Percentiles rank a stretch among this genome's conserved stretches.
Evolutionary conservation across 2,888 invertebrate species (phyloP).

Genomic region (Epirrita christyi): DNA sequence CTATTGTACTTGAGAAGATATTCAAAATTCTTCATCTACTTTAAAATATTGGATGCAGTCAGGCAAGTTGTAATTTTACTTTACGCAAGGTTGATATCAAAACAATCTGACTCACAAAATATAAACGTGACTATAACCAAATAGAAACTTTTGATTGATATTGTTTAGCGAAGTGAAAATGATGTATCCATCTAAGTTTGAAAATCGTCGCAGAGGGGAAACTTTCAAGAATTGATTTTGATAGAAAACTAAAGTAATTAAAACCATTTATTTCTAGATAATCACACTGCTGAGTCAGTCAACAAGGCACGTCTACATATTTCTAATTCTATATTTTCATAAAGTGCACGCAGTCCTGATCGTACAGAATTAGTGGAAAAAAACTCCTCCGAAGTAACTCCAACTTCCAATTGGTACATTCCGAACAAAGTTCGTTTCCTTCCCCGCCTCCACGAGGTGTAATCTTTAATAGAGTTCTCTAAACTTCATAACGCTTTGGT

Average conservation of each 20-base stretch:
- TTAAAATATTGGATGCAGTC: slow-evolving; percentile 4
- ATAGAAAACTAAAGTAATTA: too few relatives aligned
- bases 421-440: not conserved
- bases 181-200: too few relatives aligned
- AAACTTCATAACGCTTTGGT: slow-evolving; percentile 26
- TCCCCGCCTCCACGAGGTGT: slow-evolving; percentile 27
- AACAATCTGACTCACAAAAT: not conserved
- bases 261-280: too few relatives aligned
- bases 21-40: too few relatives aligned
- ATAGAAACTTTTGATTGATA: not conserved
- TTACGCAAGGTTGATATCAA: slow-evolving; percentile 10
- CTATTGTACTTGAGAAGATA: slow-evolving; percentile 1
- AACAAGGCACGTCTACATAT: too few relatives aligned
- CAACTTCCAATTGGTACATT: not conserved
- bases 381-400: not conserved
- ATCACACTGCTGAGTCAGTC: too few relatives aligned
- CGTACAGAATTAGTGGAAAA: not conserved
- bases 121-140: slow-evolving; percentile 7
- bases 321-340: too few relatives aligned
- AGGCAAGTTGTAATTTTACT: slow-evolving; percentile 8
- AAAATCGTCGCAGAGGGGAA: too few relatives aligned
- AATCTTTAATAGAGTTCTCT: slow-evolving; percentile 57
- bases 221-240: too few relatives aligned
- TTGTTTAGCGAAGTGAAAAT: not conserved
- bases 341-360: too few relatives aligned